Percentiles rank a stretch among this genome's conserved stretches.
These are phyloP conservation scores for Actias luna DNA, from an alignment of 2,888 invertebrate genomes.

Conservation along the genomic window DNA sequence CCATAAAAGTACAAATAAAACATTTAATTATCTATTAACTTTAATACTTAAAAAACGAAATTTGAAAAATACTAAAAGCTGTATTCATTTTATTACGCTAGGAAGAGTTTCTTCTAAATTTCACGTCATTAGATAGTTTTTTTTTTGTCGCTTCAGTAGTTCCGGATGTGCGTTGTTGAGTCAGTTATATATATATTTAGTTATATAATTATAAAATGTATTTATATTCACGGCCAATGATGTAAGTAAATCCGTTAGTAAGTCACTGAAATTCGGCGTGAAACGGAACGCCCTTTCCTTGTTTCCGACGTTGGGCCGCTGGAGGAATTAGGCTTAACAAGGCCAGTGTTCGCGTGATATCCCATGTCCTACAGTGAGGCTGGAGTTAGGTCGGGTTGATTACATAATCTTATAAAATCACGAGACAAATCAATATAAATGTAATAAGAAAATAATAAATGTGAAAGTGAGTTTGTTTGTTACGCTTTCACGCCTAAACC, in stretches of 20 bases:
- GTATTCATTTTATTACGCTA: too few relatives aligned
- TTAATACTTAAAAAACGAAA: too few relatives aligned
- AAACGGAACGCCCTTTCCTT: conserved; percentile 41
- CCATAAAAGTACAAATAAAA: too few relatives aligned
- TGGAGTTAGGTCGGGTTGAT: conserved; percentile 4
- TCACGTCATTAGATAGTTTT: too few relatives aligned
- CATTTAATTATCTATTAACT: too few relatives aligned
- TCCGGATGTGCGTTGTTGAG: too few relatives aligned
- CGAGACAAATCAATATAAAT: background rate
- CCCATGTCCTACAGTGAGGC: conserved; percentile 15
- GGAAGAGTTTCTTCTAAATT: too few relatives aligned
- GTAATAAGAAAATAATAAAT: too few relatives aligned
- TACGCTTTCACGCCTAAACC: too few relatives aligned
- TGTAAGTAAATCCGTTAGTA: background rate
- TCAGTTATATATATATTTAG: background rate
- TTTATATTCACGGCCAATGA: background rate
- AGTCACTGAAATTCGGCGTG: conserved; percentile 21
- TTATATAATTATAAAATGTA: background rate
- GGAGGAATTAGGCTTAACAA: conserved; percentile 24
- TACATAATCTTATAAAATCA: background rate
- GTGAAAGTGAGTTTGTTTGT: too few relatives aligned
- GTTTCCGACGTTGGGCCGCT: conserved; percentile 31
- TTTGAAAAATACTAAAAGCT: too few relatives aligned
- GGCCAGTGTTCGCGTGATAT: conserved; percentile 27
- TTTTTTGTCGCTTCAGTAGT: too few relatives aligned